phyloP scores from a whole-genome alignment of 2,113 vertebrate species.

The Lasiurus borealis region DNA sequence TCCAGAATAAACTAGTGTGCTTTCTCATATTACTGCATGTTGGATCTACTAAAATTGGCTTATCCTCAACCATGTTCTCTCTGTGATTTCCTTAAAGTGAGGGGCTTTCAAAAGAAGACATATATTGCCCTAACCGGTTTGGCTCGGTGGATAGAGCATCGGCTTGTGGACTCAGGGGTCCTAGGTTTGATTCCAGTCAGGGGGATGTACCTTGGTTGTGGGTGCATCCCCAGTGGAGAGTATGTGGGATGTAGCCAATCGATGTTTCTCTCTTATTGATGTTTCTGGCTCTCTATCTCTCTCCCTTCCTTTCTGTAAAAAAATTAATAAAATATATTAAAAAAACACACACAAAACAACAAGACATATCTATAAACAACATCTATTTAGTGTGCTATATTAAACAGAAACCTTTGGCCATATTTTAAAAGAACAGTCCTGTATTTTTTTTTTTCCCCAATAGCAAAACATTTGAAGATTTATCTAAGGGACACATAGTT shows the following conservation, averaged over 20 bases:
- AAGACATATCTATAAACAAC: conserved; percentile 10
- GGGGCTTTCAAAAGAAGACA: conserved; percentile 12
- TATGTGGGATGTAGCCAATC: no score
- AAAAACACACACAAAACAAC: no score
- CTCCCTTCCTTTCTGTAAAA: no score
- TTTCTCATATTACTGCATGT: neutral
- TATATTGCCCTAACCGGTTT: neutral
- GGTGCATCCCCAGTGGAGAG: no score
- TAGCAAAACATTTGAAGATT: neutral
- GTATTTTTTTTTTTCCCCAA: neutral
- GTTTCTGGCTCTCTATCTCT: no score
- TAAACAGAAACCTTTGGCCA: neutral
- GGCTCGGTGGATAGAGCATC: no score
- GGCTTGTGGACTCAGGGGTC: no score
- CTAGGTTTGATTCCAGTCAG: no score
- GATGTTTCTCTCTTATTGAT: no score
- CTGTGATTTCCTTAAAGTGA: neutral
- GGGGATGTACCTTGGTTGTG: no score
- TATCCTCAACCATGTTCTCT: neutral
- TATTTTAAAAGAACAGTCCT: conserved; percentile 20
- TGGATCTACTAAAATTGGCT: neutral
- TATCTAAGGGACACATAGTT: neutral
- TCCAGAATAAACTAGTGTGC: neutral
- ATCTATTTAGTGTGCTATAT: neutral
- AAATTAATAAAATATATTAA: no score